Base-by-base conservation (phyloP, 2,113 vertebrate genomes). In the Enhydra lutris region DNA sequence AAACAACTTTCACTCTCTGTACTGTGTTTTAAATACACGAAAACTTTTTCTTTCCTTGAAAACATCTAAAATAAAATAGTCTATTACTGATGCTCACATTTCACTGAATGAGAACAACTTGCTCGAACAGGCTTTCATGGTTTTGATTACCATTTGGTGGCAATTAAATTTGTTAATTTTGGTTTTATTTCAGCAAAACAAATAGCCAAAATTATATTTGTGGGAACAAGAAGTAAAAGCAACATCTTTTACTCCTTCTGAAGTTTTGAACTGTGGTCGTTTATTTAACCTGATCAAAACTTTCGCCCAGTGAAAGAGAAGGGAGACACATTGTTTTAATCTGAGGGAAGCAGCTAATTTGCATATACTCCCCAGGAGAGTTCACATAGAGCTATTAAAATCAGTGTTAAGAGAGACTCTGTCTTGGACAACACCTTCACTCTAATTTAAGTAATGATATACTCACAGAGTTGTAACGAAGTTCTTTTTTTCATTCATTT, bases 101-200 rank as follows among this genome's bases (percentile, higher is more conserved):
- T 65, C 47, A 31, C 3, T 0, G 26, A 69, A 45, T 55, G 86
- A 81, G 23, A 92, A 74, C 29, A 92, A 50, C 6, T 65, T 69
- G 26, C 69, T 83, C 9, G 71, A 93, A 73, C 7, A 50, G 15
- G 7, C 21, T 61, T 94, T 71, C 42, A 47, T 95, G 88, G 50
- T 69, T 95, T 92, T 91, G 47, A 90, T 85, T 81, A 61, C 26
- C 21, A 79, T 67, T 89, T 11, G 42, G 7, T 76, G 24, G 47
- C 45, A 91, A 78, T 78, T 78, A 78, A 69, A 67, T 39, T 65
- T 59, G 91, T 95, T 91, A 85, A 81, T 57, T 96, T 93, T 74
- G 15, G 15, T 65, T 93, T 93, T 81, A 14, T 80, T 95, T 57
- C n/a, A 47, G 57, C 79, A 39, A 94, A 92, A 83, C 34, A 79